phyloP scores from a whole-genome alignment of 2,113 vertebrate genomes.

The Campylorhamphus procurvoides region DNA sequence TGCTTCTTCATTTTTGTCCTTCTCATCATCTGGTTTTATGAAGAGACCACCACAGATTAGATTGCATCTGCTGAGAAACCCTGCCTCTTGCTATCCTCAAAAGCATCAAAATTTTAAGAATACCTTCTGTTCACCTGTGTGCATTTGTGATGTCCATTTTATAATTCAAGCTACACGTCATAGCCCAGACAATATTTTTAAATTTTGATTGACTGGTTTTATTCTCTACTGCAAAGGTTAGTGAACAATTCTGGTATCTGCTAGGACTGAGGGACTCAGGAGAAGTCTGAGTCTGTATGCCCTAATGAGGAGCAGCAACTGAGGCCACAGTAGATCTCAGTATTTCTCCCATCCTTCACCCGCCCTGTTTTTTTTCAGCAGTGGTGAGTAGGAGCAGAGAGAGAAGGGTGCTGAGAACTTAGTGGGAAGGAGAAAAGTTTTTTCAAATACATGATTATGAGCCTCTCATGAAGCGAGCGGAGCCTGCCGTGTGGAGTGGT shows the following conservation, averaged over 20 bases:
- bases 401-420: not conserved
- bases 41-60: rapidly evolving
- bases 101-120: not conserved
- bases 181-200: not conserved
- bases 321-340: not conserved
- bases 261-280: not conserved
- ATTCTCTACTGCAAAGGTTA: not conserved
- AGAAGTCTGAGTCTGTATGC: not conserved
- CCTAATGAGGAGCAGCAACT: not conserved
- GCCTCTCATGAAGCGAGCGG: not conserved
- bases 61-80: not conserved
- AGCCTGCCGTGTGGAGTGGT: not conserved
- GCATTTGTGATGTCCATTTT: not conserved
- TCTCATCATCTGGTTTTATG: not conserved
- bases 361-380: rapidly evolving
- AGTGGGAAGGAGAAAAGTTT: not conserved
- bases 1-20: not conserved
- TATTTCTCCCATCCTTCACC: not conserved
- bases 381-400: not conserved
- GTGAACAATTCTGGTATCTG: not conserved
- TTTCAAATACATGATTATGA: not conserved
- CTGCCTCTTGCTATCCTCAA: not conserved
- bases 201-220: not conserved
- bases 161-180: not conserved
- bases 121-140: not conserved